Percentiles rank a stretch among this genome's conserved stretches.
Conservation (phyloP, 23 tunicate species). For the Phallusia fumigata region DNA sequence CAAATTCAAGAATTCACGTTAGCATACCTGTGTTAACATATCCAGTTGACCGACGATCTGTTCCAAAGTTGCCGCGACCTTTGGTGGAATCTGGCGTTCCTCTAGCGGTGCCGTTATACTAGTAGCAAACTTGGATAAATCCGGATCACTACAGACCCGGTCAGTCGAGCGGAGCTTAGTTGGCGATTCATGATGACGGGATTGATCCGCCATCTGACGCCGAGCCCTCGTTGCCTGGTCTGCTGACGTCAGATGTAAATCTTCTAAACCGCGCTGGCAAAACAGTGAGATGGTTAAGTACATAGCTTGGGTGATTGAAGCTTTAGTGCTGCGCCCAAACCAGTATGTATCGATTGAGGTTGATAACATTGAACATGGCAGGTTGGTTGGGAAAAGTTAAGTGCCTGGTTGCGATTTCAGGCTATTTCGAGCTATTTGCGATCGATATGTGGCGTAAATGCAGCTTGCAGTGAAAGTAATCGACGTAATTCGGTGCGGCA, state of each 20-base stretch:
- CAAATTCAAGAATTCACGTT: too few relatives aligned
- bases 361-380: too few relatives aligned
- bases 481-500: too few relatives aligned
- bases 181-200: conserved; percentile 19
- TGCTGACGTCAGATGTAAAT: conserved; percentile 35
- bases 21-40: conserved; percentile 81
- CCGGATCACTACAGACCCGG: conserved; percentile 7
- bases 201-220: conserved; percentile 35
- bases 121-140: conserved; percentile 48
- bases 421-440: too few relatives aligned
- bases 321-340: too few relatives aligned
- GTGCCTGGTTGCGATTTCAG: too few relatives aligned
- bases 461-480: too few relatives aligned
- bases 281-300: too few relatives aligned
- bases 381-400: too few relatives aligned
- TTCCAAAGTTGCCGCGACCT: conserved; percentile 72
- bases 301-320: too few relatives aligned
- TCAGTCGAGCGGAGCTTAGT: not conserved
- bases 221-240: conserved; percentile 43
- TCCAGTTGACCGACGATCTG: conserved; percentile 91
- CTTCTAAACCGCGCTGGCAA: conserved; percentile 47
- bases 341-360: too few relatives aligned
- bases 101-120: conserved; percentile 72
- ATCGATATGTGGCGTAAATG: too few relatives aligned
- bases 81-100: conserved; percentile 70